A percentile compares a stretch with the other conserved stretches of the same genome.
phyloP scores from a whole-genome alignment of 2,113 vertebrate genomes.

The Eurystomus gularis region DNA sequence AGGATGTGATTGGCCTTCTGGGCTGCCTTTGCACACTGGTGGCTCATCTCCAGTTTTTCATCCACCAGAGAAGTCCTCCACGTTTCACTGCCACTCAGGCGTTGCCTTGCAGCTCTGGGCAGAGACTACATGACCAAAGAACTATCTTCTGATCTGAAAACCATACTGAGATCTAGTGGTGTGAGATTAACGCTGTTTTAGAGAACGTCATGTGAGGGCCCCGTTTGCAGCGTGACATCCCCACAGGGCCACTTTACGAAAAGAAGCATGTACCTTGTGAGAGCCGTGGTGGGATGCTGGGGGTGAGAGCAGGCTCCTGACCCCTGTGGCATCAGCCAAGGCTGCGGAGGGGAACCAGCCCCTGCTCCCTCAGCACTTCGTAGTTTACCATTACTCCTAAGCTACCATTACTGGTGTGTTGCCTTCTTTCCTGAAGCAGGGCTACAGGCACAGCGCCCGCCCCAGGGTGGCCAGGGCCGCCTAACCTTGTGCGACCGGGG shows the following conservation, averaged over 20 bases:
- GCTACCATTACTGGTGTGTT: rapidly evolving
- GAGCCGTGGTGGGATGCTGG: rapidly evolving
- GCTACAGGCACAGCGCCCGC: rapidly evolving
- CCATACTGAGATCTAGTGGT: rapidly evolving
- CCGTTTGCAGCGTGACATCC: background rate
- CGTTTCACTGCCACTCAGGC: background rate
- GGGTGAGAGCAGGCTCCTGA: rapidly evolving
- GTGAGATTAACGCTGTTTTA: rapidly evolving
- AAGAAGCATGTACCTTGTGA: background rate
- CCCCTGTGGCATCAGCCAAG: background rate
- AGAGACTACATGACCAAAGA: background rate
- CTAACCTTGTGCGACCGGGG: rapidly evolving
- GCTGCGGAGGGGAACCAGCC: background rate
- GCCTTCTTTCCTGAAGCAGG: background rate
- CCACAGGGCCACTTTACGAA: rapidly evolving
- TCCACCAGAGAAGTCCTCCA: background rate
- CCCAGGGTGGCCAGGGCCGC: rapidly evolving
- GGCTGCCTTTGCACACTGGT: no score
- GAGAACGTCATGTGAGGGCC: background rate
- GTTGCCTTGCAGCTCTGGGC: background rate
- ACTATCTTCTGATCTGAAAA: background rate
- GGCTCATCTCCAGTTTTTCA: no score
- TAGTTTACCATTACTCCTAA: rapidly evolving
- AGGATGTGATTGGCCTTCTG: no score
- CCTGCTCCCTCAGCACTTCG: background rate